Evolutionary conservation across 2,797 vertebrate species (phyloP), one percentile per base, ranked within the genome.

Genomic region (Anolis apletophallus): DNA sequence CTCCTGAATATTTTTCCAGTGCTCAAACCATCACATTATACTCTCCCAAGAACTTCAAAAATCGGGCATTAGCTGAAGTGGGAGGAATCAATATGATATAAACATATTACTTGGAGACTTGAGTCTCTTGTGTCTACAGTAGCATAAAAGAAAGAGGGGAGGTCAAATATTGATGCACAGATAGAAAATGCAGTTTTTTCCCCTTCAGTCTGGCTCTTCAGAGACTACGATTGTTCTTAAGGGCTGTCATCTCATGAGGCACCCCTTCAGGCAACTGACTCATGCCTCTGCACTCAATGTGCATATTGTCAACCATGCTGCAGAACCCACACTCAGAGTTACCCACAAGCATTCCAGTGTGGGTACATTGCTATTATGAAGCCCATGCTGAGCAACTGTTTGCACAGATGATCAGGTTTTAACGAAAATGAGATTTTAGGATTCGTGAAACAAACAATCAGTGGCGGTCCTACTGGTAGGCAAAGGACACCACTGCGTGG

Each of bases 391-490:
- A 0, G 0, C 32, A 50, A 64, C 14, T 81, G 89, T 85, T 88
- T 93, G 61, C 23, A 64, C 23, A 1, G 10, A 29, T 11, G 26
- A 64, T 64, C 10, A 64, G 61, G 4, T 64, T 64, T 89, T 80
- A 90, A 34, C 0, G 89, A 79, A 92, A 81, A 87, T 84, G 85
- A 91, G 68, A 87, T 92, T 93, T 46, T 87, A 91, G 90, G 87
- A 68, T 87, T 2, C 86, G 92, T 89, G 87, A 8, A 91, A 89
- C 67, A 76, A 93, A 85, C 85, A 83, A 79, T 89, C n/a, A 54
- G 40, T 14, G 46, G 23, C 10, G 77, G 46, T 17, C 0, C 5
- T 1, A 32, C 29, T 46, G 46, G 46, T 40, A 40, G 2, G 5
- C 2, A 40, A 40, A 40, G 40, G 40, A 40, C n/a, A n/a, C n/a